Evolutionary conservation across 2,797 vertebrate genomes (phyloP), one percentile per base, ranked within the genome.

Genomic region (Balearica regulorum): DNA sequence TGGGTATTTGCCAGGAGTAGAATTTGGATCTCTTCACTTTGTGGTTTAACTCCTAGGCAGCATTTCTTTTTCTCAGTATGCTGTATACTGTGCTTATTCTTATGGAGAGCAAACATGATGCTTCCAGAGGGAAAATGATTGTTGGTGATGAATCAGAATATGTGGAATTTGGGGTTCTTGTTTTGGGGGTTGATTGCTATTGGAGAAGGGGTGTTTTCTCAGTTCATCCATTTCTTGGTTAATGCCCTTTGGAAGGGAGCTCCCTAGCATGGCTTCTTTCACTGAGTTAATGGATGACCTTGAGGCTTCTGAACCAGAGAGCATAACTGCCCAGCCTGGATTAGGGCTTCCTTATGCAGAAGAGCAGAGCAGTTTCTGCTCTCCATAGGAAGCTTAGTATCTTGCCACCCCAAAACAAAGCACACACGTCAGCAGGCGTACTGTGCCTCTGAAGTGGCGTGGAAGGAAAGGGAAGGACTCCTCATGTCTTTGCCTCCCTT

Each of bases 1-100:
- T 96, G 90, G 70, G 75, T 90, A 77, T 89, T 92, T 94, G 93
- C 94, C 96, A 93, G 94, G 80, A 87, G 44, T 21, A 80, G 88
- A 94, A 70, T 46, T 84, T 82, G 78, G 78, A 92, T 93, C 60
- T 70, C 89, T 93, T 68, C 83, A 73, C 55, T 94, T 87, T 87
- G 94, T 93, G 93, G 71, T 95, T 96, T 92, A 90, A 92, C 41
- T 96, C 48, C 53, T 84, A 54, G 62, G 83, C 86, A 92, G 75
- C 26, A 14, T 95, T 94, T 92, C 83, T 68, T 79, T 83, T 89
- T 72, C 80, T 80, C 48, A 46, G 35, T 82, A 37, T 10, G 6
- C 64, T 57, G 4, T 70, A 73, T 68, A 66, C 53, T 46, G 17
- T 90, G 64, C 78, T 87, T 87, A 73, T 80, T 90, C 44, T 14